These are phyloP conservation scores for Dipodomys stephensi DNA, from an alignment of 2,113 vertebrate genomes.

Conservation along the genomic window DNA sequence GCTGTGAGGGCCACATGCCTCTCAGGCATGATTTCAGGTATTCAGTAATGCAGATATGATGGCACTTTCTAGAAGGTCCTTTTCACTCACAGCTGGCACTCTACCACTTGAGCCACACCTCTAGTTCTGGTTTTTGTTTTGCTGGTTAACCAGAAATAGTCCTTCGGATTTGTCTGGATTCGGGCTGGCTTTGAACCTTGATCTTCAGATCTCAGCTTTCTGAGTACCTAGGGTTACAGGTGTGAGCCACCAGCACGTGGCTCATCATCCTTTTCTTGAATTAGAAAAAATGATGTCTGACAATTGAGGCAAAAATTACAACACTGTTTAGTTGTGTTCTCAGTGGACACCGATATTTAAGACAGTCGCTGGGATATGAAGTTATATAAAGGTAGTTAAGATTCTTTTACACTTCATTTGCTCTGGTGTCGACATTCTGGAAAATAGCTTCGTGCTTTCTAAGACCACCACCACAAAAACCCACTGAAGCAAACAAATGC, in stretches of 20 bases:
- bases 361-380: background rate
- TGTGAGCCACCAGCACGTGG: too few relatives aligned
- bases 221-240: too few relatives aligned
- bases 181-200: too few relatives aligned
- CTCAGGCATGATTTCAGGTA: background rate
- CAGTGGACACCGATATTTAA: background rate
- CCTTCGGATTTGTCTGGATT: too few relatives aligned
- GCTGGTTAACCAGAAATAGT: too few relatives aligned
- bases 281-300: background rate
- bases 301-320: background rate
- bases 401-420: background rate
- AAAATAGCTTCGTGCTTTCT: constrained; percentile 26
- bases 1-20: background rate
- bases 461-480: background rate
- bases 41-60: background rate
- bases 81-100: too few relatives aligned
- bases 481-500: background rate
- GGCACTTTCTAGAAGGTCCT: background rate
- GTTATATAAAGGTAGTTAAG: background rate
- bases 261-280: background rate
- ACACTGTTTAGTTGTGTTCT: background rate
- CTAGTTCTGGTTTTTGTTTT: too few relatives aligned
- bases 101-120: too few relatives aligned
- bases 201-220: too few relatives aligned
- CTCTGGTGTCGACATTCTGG: background rate